Evolutionary conservation across 2,113 vertebrate genomes (phyloP), one percentile per base, ranked within the genome.

Genomic region (Actenoides hombroni): DNA sequence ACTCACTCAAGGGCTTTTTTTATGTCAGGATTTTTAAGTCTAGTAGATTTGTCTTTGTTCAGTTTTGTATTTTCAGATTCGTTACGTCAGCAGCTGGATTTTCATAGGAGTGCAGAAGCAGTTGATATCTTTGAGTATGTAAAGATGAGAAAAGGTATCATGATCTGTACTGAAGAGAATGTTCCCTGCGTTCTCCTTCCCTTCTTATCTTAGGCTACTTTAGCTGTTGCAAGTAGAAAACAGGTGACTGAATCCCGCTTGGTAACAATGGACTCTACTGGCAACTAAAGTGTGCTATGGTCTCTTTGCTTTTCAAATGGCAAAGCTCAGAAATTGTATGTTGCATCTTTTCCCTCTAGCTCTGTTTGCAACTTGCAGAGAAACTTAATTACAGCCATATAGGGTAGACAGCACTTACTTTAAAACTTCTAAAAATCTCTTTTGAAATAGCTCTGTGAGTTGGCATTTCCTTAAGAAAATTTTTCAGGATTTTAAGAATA

Each of bases 101-200:
- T 90, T 86, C 90, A 64, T 51, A 86, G 61, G 71, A 65, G 44
- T 20, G 19, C 57, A 84, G 74, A 71, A 82, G 71, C 48, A 48
- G 53, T 88, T 94, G 44, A 71, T 89, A 19, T n/a, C 48, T 78
- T 76, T 65, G 83, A 65, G 21, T 44, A 10, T 37, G 16, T 86
- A 49, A 84, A 70, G 60, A 93, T 26, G 18, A 88, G 69, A 83
- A 81, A 69, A 87, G n/a, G 42, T 82, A 48, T 51, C 46, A 35
- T 93, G 94, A 86, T 67, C 57, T 88, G 39, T 86, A 82, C 51
- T 11, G 31, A 95, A 70, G 78, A 84, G 83, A 90, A 95, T 92
- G 94, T 95, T 89, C 67, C 80, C 69, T 82, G 61, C 0, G 0
- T 91, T 96, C 88, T 83, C 71, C 75, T 80, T 88, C 33, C 65